phyloP scores from a whole-genome alignment of 37 sponge, comb jelly and placozoan genomes.

The Mnemiopsis leidyi region DNA sequence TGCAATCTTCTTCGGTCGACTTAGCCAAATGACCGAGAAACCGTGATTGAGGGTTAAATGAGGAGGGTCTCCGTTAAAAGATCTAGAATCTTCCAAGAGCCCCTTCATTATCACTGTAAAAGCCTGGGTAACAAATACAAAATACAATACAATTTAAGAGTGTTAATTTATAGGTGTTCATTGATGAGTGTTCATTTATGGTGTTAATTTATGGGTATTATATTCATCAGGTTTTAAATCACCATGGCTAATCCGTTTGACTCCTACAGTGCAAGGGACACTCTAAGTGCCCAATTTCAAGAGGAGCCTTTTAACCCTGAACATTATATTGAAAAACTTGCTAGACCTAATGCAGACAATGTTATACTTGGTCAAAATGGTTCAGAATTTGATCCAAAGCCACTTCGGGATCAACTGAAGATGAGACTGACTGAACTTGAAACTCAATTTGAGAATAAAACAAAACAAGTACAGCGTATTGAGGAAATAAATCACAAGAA shows the following conservation, averaged over 20 bases:
- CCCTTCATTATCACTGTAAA: too few species aligned
- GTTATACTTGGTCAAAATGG: constrained; percentile 64
- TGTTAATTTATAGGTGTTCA: too few species aligned
- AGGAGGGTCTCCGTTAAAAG: too few species aligned
- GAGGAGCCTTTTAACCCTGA: constrained; percentile 61
- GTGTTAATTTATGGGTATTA: neutral
- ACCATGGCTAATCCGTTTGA: constrained; percentile 53
- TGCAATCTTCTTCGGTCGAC: too few species aligned
- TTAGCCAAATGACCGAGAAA: too few species aligned
- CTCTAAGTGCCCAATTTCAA: constrained; percentile 9
- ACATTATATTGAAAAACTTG: constrained; percentile 53
- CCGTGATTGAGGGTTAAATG: too few species aligned
- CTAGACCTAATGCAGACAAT: constrained; percentile 51
- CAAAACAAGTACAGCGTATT: constrained; percentile 41
- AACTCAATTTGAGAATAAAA: constrained; percentile 51
- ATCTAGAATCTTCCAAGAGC: too few species aligned
- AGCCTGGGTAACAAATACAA: too few species aligned
- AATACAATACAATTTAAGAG: too few species aligned
- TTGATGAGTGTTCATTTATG: too few species aligned
- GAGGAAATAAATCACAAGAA: constrained; percentile 50
- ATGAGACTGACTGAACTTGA: constrained; percentile 44
- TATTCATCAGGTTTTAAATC: neutral
- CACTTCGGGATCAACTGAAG: constrained; percentile 36
- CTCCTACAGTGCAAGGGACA: neutral
- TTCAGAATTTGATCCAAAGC: constrained; percentile 62